Conservation (phyloP, 1,140 invertebrate species). For the Cydia pomonella region DNA sequence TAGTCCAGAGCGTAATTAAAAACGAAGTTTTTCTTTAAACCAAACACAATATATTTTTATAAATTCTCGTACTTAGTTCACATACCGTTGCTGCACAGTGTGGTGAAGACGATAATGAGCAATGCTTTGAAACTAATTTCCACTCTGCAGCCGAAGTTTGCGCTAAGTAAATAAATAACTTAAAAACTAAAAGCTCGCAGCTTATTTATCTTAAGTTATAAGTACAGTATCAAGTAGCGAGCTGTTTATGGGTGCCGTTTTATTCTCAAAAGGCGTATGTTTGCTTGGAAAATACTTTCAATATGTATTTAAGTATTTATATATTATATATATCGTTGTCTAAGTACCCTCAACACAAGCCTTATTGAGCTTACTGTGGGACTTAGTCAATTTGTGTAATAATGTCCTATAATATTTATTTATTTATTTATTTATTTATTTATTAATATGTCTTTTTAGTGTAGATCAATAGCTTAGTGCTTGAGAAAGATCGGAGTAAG, state of each 20-base stretch:
- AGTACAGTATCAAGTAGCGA: conserved; percentile 8
- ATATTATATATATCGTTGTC: no score
- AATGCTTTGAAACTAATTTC: not conserved
- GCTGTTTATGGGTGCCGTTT: not conserved
- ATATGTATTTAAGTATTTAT: no score
- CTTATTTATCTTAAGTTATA: conserved; percentile 28
- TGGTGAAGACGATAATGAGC: conserved; percentile 3
- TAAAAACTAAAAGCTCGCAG: conserved; percentile 15
- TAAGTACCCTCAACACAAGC: no score
- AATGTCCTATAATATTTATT: no score
- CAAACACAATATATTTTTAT: not conserved
- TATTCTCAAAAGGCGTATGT: not conserved
- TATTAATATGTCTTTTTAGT: not conserved
- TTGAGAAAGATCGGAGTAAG: not conserved
- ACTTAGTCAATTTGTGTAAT: no score
- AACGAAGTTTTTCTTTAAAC: no score
- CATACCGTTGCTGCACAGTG: not conserved
- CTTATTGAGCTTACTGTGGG: no score
- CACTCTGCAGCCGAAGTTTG: conserved; percentile 1
- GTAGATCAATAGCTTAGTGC: not conserved
- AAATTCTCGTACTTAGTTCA: not conserved
- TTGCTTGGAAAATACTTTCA: not conserved
- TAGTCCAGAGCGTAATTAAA: no score
- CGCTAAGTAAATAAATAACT: conserved; percentile 31
- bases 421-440: no score